These are phyloP conservation scores for Akabosia matsudoensis DNA, from an alignment of 1,140 invertebrate genomes.

Conservation along the genomic window DNA sequence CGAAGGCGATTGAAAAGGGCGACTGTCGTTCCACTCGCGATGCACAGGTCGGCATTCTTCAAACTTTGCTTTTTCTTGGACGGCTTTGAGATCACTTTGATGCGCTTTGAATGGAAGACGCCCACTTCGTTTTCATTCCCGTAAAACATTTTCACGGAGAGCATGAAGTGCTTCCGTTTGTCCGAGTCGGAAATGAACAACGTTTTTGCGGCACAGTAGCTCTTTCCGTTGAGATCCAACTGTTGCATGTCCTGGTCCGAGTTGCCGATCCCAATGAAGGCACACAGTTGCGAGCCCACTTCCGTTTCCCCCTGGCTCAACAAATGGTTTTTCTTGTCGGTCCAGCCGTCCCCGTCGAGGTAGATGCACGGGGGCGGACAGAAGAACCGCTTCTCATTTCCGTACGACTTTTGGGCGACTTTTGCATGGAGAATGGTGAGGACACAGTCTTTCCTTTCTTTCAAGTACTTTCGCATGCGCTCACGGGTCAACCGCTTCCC, in stretches of 20 bases:
- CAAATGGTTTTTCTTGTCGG: slow-evolving; percentile 57
- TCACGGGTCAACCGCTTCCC: slow-evolving; percentile 53
- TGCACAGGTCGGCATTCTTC: slow-evolving; percentile 69
- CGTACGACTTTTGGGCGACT: slow-evolving; percentile 68
- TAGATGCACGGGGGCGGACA: slow-evolving; percentile 71
- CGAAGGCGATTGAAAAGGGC: slow-evolving; percentile 68
- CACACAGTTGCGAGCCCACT: slow-evolving; percentile 58
- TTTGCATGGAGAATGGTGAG: slow-evolving; percentile 68
- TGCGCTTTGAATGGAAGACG: slow-evolving; percentile 63
- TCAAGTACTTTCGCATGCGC: slow-evolving; percentile 61
- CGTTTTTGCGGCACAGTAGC: slow-evolving; percentile 69
- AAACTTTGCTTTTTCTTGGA: slow-evolving; percentile 71
- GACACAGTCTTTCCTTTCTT: slow-evolving; percentile 58
- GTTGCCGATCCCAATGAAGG: slow-evolving; percentile 67
- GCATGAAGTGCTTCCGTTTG: slow-evolving; percentile 69
- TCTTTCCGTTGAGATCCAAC: slow-evolving; percentile 65
- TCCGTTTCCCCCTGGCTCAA: slow-evolving; percentile 52
- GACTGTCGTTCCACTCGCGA: slow-evolving; percentile 67
- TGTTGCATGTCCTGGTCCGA: slow-evolving; percentile 67
- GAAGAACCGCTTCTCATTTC: slow-evolving; percentile 70
- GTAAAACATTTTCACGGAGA: slow-evolving; percentile 67
- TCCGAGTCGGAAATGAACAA: slow-evolving; percentile 68
- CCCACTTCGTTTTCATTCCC: slow-evolving; percentile 64
- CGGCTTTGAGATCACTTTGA: slow-evolving; percentile 71
- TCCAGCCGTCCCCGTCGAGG: slow-evolving; percentile 65